Conservation (phyloP, 2,113 vertebrate genomes). For the Oncorhynchus keta region DNA sequence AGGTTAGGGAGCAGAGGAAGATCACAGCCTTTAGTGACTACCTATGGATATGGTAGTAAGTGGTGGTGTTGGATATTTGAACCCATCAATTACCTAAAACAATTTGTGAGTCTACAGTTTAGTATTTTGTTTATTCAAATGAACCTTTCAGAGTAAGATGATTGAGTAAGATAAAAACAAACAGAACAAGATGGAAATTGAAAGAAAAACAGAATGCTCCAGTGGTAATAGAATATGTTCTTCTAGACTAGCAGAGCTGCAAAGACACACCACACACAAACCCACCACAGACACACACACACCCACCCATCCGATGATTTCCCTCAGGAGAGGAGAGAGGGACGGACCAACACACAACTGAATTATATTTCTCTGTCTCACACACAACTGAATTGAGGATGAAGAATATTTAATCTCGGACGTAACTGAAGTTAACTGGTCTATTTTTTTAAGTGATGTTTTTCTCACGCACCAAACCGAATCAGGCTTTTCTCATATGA, state of each 20-base stretch:
- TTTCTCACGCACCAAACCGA: neutral
- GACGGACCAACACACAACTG: slow-evolving; percentile 5
- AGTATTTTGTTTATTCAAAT: neutral
- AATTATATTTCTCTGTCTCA: neutral
- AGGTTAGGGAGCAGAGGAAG: neutral
- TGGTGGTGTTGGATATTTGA: neutral
- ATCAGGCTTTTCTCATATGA: neutral
- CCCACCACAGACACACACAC: slow-evolving; percentile 18
- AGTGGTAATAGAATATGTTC: neutral
- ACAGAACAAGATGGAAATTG: neutral
- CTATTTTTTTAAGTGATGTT: neutral
- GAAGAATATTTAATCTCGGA: no score
- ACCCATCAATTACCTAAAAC: neutral
- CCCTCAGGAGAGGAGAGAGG: slow-evolving; percentile 50
- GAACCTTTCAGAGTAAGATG: neutral
- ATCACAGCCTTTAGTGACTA: neutral
- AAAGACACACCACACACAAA: neutral
- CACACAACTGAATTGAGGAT: neutral
- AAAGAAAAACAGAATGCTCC: neutral
- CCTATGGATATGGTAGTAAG: neutral
- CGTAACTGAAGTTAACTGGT: no score
- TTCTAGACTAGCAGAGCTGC: neutral
- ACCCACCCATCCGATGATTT: slow-evolving; percentile 69
- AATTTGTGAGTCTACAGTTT: neutral
- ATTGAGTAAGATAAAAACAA: neutral